phyloP scores from a whole-genome alignment of 1,140 invertebrate genomes.

The Pogonomyrmex californicus region DNA sequence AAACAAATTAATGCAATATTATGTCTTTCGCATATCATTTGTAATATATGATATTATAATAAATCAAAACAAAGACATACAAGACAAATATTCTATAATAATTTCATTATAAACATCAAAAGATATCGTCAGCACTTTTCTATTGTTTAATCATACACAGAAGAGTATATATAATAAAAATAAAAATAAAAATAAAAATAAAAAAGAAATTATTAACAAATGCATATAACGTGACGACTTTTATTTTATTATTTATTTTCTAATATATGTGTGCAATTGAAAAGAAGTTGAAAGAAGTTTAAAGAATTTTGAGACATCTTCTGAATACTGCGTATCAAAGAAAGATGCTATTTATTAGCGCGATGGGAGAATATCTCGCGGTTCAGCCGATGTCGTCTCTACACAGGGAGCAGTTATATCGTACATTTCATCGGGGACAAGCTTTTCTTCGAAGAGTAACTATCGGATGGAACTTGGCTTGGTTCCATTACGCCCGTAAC shows the following conservation, averaged over 20 bases:
- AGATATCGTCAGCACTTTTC: background rate
- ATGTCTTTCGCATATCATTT: background rate
- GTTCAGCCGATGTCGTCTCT: background rate
- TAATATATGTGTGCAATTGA: background rate
- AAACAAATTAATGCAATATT: background rate
- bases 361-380: background rate
- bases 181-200: background rate
- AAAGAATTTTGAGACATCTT: background rate
- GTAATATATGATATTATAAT: background rate
- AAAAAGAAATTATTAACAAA: background rate
- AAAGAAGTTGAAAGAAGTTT: background rate
- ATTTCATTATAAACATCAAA: background rate
- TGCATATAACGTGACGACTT: background rate
- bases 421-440: constrained; percentile 41
- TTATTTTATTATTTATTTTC: background rate
- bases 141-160: background rate
- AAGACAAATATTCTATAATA: background rate
- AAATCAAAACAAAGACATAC: background rate
- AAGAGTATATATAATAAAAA: background rate
- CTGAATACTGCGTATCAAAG: background rate
- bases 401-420: background rate
- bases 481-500: constrained; percentile 70
- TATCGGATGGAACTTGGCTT: constrained; percentile 68
- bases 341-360: constrained; percentile 8
- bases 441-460: constrained; percentile 65